Base-by-base conservation (phyloP, 2,797 vertebrate genomes). In the Notolabrus celidotus region DNA sequence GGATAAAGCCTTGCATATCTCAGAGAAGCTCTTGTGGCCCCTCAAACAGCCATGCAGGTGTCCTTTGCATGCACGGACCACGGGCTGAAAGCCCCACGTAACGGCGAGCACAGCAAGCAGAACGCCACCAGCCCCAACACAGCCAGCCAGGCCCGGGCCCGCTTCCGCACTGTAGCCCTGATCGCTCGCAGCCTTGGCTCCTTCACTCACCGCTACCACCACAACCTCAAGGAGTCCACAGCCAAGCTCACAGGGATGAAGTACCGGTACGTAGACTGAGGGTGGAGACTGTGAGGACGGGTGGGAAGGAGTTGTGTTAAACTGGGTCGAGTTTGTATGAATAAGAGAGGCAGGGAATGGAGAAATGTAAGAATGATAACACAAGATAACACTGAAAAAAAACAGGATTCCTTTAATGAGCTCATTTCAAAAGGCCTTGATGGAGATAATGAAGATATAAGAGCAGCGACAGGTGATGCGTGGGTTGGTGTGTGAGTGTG, bases 201-300 rank as follows among this genome's bases (percentile, higher is more conserved):
- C 49, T 97, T 99, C 82, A 96, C 97, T 52, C 97, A 97, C 25
- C 97, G 97, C 78, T 97, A 99, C 71, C 97, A 98, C 86, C 97
- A 98, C 92, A 98, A 97, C 38, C 94, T 99, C 76, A 99, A 99
- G 90, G 97, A 99, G 92, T 99, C 97, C 86, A 99, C 97, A 0
- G 96, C 96, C 57, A 99, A 98, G 93, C 97, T 96, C 92, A 99
- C 97, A 12, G 97, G 97, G 93, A 99, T 99, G 97, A 99, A 99
- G 93, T 99, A 99, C 91, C 89, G 94, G 94, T 95, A 94, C 1
- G 91, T 90, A 95, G 52, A 70, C 46, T n/a, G 22, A 38, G 55
- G 52, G 42, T 61, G 43, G 60, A 51, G 53, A 53, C 43, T 65
- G 66, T 76, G 56, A 41, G 49, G 38, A 20, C 33, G 22, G 29